Base-by-base conservation (phyloP, 1,140 invertebrate genomes). In the Neodiprion virginianus region DNA sequence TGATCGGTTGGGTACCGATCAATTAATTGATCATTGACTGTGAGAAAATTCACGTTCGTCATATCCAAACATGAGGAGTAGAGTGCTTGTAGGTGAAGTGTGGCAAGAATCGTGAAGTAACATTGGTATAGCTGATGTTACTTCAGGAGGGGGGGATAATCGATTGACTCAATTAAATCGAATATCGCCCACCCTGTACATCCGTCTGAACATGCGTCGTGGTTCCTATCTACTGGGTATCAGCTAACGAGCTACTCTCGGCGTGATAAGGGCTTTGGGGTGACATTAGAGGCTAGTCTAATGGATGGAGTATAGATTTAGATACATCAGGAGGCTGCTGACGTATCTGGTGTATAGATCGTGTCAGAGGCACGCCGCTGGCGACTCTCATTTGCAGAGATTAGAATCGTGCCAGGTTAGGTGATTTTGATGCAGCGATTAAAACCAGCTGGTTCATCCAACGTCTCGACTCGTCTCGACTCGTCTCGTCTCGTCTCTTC, bases 291-390 rank as follows among this genome's bases (percentile, higher is more conserved):
- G 73, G 80, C 74, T 78, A 75, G 83, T 85, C 83, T 86, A 88
- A 87, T 87, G 85, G 84, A 86, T 84, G 76, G 81, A 85, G 80
- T 76, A 85, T 81, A 85, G 80, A 85, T 87, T 86, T 80, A 87
- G 85, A 87, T 88, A 86, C 79, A 86, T 83, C 82, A 83, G 82
- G 83, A 83, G 77, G 77, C 77, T 79, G 75, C 77, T 72, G 71
- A 71, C 79, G 74, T 87, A 88, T 88, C 87, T 81, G 73, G 21
- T 48, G 71, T 75, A 74, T 79, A 80, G 78, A 88, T 88, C 87
- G 79, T 78, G 72, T 75, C 75, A 72, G 75, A 86, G 81, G 82
- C 86, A 88, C 86, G 86, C 87, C 81, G 74, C 75, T 74, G 69
- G 23, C 72, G 69, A 67, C 73, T 61, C 72, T 75, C 72, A 61